Conservation (phyloP, 2,797 vertebrate genomes). For the Meriones psammophilus region DNA sequence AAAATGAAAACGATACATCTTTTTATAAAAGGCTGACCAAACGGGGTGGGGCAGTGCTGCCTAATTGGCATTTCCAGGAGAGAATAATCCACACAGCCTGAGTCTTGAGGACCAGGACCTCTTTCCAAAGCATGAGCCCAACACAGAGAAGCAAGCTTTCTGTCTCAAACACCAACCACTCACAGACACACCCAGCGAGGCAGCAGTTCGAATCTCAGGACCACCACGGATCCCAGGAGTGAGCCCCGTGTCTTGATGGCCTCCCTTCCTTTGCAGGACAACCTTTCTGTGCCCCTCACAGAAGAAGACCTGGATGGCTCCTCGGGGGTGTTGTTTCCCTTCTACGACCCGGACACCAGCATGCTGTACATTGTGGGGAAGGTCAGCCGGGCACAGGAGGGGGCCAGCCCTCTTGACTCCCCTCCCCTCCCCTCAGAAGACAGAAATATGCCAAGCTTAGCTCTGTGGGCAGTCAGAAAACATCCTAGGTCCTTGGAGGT, state of each 20-base stretch:
- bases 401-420: neutral
- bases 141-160: neutral
- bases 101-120: neutral
- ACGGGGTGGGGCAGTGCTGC: neutral
- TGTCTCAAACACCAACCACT: neutral
- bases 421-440: neutral
- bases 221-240: fast-evolving
- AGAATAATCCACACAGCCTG: neutral
- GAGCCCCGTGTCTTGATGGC: constrained; percentile 14
- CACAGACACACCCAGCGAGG: neutral
- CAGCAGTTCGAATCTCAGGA: neutral
- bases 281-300: constrained; percentile 93
- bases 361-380: constrained; percentile 97
- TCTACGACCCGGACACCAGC: constrained; percentile 95
- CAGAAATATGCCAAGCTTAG: neutral
- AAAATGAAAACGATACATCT: neutral
- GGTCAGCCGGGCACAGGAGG: constrained; percentile 85
- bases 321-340: constrained; percentile 95
- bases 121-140: fast-evolving
- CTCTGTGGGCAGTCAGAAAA: neutral
- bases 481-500: neutral
- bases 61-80: neutral
- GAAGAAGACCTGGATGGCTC: constrained; percentile 95
- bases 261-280: constrained; percentile 88
- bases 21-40: neutral